Evolutionary conservation across 2,888 invertebrate species (phyloP).

Genomic region (Aspidiotus rigidus): DNA sequence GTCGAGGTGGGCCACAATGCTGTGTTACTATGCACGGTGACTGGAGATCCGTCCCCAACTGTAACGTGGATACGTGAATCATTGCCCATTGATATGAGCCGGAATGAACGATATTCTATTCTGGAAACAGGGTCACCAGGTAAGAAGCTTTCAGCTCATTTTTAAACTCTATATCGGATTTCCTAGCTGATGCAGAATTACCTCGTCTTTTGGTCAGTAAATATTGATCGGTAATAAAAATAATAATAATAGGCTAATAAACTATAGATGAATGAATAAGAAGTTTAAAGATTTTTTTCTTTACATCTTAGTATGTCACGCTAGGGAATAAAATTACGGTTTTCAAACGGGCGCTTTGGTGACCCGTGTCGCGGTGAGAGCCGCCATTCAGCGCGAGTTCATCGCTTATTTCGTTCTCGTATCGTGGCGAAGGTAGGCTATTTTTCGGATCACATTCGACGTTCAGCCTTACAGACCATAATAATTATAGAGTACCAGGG

Average conservation of each 20-base stretch:
- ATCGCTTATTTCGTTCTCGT: too few species aligned
- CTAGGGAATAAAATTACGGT: too few species aligned
- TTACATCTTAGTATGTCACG: too few species aligned
- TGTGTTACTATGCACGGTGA: conserved; percentile 77
- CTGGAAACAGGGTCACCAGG: conserved; percentile 70
- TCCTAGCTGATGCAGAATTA: too few species aligned
- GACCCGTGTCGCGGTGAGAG: too few species aligned
- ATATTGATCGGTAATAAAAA: background rate
- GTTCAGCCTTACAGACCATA: too few species aligned
- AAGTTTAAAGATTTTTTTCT: background rate
- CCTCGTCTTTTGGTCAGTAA: background rate
- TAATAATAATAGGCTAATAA: background rate
- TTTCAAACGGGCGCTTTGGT: too few species aligned
- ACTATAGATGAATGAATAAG: background rate
- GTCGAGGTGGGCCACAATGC: conserved; percentile 93
- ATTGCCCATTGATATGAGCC: conserved; percentile 72
- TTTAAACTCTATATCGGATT: background rate
- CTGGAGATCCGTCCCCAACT: conserved; percentile 66
- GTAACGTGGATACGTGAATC: conserved; percentile 92
- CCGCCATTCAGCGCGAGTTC: too few species aligned
- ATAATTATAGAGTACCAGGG: too few species aligned
- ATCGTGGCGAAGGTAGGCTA: too few species aligned
- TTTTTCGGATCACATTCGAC: too few species aligned
- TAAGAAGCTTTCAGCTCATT: conserved; percentile 40
- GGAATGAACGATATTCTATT: conserved; percentile 74